Conservation (phyloP, 2,113 vertebrate genomes). For the Cyphomyrus plagiostoma region DNA sequence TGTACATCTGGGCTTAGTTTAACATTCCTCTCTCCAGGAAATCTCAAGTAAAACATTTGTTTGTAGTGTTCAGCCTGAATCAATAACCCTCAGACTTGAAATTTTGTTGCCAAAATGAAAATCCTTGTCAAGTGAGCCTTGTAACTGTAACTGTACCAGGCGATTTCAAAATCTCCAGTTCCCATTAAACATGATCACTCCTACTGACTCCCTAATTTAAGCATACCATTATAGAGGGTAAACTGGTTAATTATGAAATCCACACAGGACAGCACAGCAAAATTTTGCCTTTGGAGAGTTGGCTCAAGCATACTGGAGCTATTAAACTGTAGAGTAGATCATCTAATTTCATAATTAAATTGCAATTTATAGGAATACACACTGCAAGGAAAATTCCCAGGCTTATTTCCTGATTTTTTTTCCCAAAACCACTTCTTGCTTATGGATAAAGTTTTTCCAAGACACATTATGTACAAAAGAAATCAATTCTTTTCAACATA, state of each 20-base stretch:
- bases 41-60: conserved; percentile 55
- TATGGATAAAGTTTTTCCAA: neutral
- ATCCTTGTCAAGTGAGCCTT: neutral
- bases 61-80: conserved; percentile 59
- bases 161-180: conserved; percentile 8
- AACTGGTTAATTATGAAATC: conserved; percentile 12
- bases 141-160: neutral
- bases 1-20: conserved; percentile 54
- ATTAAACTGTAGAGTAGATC: conserved; percentile 18
- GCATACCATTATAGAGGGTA: conserved; percentile 10
- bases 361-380: conserved; percentile 17
- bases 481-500: neutral
- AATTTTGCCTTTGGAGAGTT: conserved; percentile 10
- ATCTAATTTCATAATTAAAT: conserved; percentile 22
- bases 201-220: conserved; percentile 12
- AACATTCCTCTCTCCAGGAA: conserved; percentile 55
- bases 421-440: neutral
- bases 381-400: neutral
- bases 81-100: conserved; percentile 52
- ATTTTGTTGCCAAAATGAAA: conserved; percentile 35
- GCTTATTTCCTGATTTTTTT: neutral
- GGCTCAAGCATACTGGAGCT: neutral
- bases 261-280: neutral
- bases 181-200: conserved; percentile 3
- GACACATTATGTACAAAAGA: neutral